Conservation (phyloP, 2,113 vertebrate genomes). For the Pachycephala philippinensis region DNA sequence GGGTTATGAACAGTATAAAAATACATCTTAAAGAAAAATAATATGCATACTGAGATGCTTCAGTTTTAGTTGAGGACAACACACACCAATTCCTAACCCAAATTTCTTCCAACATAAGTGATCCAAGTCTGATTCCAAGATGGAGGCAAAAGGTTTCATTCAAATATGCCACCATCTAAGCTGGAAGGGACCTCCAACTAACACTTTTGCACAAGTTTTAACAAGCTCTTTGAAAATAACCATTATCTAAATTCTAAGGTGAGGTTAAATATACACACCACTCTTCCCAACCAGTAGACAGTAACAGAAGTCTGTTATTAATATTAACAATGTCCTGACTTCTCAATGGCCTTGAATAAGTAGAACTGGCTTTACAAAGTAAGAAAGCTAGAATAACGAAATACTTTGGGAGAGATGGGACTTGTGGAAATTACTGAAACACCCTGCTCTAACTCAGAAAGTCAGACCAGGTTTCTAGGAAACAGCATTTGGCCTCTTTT, state of each 20-base stretch:
- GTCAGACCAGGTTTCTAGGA: not conserved
- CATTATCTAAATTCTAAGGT: not conserved
- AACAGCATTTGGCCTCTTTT: not conserved
- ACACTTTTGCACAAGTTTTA: not conserved
- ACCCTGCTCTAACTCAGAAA: not conserved
- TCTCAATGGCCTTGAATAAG: not conserved
- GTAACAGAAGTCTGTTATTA: not conserved
- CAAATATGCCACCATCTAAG: not conserved
- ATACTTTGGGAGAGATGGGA: not conserved
- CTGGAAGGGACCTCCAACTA: not conserved
- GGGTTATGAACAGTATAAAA: not conserved
- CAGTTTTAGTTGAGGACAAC: not conserved
- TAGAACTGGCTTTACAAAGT: not conserved
- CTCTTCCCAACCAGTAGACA: not conserved
- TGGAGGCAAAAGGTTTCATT: not conserved
- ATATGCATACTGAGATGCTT: not conserved
- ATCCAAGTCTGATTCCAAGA: not conserved
- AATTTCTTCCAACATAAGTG: not conserved
- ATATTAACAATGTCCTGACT: not conserved
- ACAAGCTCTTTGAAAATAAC: not conserved
- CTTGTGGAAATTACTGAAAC: not conserved
- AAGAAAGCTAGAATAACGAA: not conserved
- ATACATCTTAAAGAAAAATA: not conserved
- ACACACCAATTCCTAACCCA: not conserved
- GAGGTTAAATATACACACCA: not conserved